These are phyloP conservation scores for Rhingia rostrata DNA, from an alignment of 2,888 invertebrate species.

Conservation along the genomic window DNA sequence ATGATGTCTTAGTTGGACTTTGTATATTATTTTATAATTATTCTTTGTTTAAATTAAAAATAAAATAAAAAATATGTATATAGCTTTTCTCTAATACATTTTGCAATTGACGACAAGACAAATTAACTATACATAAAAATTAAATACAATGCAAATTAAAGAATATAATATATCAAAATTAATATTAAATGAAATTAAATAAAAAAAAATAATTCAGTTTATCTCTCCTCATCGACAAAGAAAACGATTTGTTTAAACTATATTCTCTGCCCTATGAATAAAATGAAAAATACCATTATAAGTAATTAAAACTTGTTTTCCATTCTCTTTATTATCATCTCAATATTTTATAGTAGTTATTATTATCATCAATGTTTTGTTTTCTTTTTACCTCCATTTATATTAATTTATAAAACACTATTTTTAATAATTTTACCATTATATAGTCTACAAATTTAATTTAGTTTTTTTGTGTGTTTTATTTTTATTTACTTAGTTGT, in stretches of 20 bases:
- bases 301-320: conserved; percentile 68
- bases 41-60: conserved; percentile 71
- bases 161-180: conserved; percentile 24
- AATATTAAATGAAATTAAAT: conserved; percentile 29
- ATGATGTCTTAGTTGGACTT: conserved; percentile 71
- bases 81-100: conserved; percentile 55
- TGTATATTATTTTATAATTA: conserved; percentile 72
- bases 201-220: conserved; percentile 62
- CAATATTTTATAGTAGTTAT: conserved; percentile 68
- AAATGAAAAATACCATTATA: conserved; percentile 54
- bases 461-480: conserved; percentile 57
- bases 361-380: conserved; percentile 60
- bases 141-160: conserved; percentile 41
- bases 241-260: conserved; percentile 45
- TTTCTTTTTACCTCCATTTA: conserved; percentile 52
- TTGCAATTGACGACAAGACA: conserved; percentile 60
- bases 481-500: conserved; percentile 52
- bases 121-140: conserved; percentile 66
- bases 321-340: conserved; percentile 71
- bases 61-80: conserved; percentile 52
- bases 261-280: conserved; percentile 28
- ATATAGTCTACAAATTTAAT: conserved; percentile 72
- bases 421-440: conserved; percentile 68
- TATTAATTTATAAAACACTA: conserved; percentile 73
- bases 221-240: conserved; percentile 66